A percentile compares a stretch with the other conserved stretches of the same genome.
Evolutionary conservation across 2,888 invertebrate genomes (phyloP).

Genomic region (Andrena bucephala): DNA sequence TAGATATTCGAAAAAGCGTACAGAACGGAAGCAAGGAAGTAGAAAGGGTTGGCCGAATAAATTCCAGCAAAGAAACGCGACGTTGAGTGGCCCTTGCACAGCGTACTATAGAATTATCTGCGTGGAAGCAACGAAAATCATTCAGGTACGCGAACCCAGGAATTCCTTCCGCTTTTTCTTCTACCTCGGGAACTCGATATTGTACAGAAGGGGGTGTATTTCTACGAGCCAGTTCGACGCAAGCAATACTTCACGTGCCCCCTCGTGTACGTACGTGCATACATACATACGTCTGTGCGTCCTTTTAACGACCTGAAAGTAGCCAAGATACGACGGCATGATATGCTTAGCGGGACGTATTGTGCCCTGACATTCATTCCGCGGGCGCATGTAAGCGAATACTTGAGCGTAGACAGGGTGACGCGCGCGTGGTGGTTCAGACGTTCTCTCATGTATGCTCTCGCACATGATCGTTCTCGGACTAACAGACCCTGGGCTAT

Average conservation of each 20-base stretch:
- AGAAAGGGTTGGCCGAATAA: conserved; percentile 25
- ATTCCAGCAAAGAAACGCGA: conserved; percentile 21
- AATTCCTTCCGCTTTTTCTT: conserved; percentile 31
- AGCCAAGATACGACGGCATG: conserved; percentile 53
- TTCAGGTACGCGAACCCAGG: conserved; percentile 32
- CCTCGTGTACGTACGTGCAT: not conserved
- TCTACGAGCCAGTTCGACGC: conserved; percentile 31
- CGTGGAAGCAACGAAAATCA: conserved; percentile 45
- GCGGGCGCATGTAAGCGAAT: conserved; percentile 23
- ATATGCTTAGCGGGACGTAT: conserved; percentile 61
- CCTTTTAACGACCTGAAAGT: conserved; percentile 59
- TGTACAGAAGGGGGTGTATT: conserved; percentile 22
- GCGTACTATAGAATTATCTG: conserved; percentile 41
- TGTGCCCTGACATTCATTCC: conserved; percentile 61
- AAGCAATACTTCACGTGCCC: conserved; percentile 28
- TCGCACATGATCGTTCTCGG: conserved; percentile 49
- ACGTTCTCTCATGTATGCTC: conserved; percentile 54
- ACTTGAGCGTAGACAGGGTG: conserved; percentile 11
- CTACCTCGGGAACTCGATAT: conserved; percentile 26
- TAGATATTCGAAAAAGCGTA: conserved; percentile 8
- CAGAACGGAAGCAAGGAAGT: not conserved
- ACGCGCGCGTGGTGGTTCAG: conserved; percentile 40
- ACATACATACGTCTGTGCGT: conserved; percentile 15
- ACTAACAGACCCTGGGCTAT: conserved; percentile 70
- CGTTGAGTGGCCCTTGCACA: conserved; percentile 11